Base-by-base conservation (phyloP, 2,888 invertebrate species). In the Cephus pygmeus region DNA sequence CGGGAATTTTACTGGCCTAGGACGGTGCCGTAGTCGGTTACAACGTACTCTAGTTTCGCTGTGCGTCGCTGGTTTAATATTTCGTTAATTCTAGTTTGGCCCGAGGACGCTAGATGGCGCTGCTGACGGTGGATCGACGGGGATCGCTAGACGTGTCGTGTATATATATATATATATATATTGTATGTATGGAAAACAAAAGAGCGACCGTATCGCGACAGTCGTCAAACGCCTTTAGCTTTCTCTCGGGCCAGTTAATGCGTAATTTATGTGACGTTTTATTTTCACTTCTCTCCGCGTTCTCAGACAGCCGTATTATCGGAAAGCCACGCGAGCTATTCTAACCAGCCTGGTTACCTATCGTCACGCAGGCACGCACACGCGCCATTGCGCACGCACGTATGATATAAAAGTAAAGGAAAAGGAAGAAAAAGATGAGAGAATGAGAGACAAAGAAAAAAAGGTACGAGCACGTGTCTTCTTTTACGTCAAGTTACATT, bases 231-330 rank as follows among this genome's bases (percentile, higher is more conserved):
- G 56, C 56, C 23, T 56, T 56, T 56, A 56, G 56, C 71, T 71
- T 71, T 71, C 71, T 71, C 33, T 71, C 71, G 12, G 69, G 75
- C 77, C 75, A 75, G 75, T 77, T 77, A 77, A 77, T 77, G 75
- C 69, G 40, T 75, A 69, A 77, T 77, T 77, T 77, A 77, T 77
- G 36, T 77, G 69, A 77, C 77, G 69, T 77, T 77, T 77, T 71
- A 77, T 77, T 77, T 77, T 77, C 69, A 77, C 75, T 77, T 77
- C 71, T 71, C 74, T 71, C 75, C 77, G 34, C 69, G 40, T 69
- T 75, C 56, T 75, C 69, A n/a, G 75, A 77, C 56, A 33, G 34
- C 36, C 11, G 74, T 77, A 77, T 75, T 77, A 77, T 77, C 77
- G 34, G 71, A 75, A 68, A 56, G 40, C 77, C 77, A 77, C 77